phyloP scores from a whole-genome alignment of 2,888 invertebrate species.

The Agrypnus murinus region DNA sequence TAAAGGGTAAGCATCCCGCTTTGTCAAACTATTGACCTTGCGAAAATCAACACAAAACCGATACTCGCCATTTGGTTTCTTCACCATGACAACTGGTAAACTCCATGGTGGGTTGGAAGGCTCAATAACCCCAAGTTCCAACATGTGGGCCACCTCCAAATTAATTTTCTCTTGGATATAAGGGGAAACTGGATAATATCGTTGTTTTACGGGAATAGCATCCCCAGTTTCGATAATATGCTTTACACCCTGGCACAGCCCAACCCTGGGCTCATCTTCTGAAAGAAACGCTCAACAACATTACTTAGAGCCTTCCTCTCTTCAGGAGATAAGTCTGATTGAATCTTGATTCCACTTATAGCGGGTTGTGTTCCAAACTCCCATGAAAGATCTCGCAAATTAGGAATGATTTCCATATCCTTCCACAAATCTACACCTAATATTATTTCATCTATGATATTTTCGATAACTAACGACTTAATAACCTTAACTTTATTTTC shows the following conservation, averaged over 20 bases:
- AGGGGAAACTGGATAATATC: neutral
- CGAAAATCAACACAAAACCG: no score
- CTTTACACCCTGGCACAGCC: no score
- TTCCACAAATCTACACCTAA: neutral
- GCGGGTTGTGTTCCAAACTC: neutral
- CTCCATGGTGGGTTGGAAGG: neutral
- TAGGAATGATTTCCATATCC: neutral
- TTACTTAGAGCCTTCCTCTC: neutral
- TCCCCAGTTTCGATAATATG: no score
- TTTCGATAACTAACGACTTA: neutral
- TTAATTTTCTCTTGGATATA: no score
- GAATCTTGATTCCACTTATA: neutral
- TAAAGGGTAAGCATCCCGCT: no score
- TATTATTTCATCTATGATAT: neutral
- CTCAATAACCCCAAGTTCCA: slow-evolving; percentile 1
- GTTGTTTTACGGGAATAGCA: neutral
- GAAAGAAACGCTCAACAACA: neutral
- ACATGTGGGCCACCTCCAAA: no score
- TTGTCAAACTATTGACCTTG: no score
- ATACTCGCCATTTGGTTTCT: no score
- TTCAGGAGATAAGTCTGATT: neutral
- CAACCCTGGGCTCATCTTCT: no score
- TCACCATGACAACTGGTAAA: no score
- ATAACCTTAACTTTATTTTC: neutral
- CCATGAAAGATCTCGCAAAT: neutral